Base-by-base conservation (phyloP, 2,797 vertebrate genomes). In the Enteromius afrohamiltoni region DNA sequence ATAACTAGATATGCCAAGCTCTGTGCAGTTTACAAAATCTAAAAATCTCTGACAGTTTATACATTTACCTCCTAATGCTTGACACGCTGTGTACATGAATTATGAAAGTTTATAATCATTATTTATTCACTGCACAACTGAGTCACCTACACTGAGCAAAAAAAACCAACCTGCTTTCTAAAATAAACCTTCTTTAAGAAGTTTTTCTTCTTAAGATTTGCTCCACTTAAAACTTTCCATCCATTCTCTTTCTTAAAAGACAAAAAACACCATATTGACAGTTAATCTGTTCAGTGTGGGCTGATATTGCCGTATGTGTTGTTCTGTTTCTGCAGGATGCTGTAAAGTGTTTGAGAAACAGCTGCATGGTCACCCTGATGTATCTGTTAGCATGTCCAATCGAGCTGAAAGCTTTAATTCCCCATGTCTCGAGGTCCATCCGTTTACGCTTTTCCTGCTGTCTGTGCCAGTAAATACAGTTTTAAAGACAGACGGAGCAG, bases 371-470 rank as follows among this genome's bases (percentile, higher is more conserved):
- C 29, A 37, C 67, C 40, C 86, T 86, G 84, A 90, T 90, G 90
- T 86, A 88, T 86, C 85, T 85, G 65, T 64, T 87, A 89, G 91
- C 91, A 88, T 92, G 91, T 92, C 90, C 83, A 93, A 93, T 93
- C 89, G 89, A 89, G 88, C 85, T 90, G 90, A 93, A 89, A 86
- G 88, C 89, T 92, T 60, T 92, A 91, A 94, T 94, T 91, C 92
- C 88, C 91, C 89, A 91, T 88, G 90, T 91, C 92, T 87, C 75
- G 73, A 87, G 86, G 87, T 90, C 92, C 88, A 90, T 93, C 90
- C 79, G 87, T 85, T 84, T 74, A 64, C 85, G 65, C 82, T 58
- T 26, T 76, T 75, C 78, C 58, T 82, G 53, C 60, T 83, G 80
- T 86, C 16, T 88, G 88, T 85, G 71, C 82, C 83, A 64, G 87